Conservation (phyloP, 2,113 vertebrate genomes). For the Petromus typicus region DNA sequence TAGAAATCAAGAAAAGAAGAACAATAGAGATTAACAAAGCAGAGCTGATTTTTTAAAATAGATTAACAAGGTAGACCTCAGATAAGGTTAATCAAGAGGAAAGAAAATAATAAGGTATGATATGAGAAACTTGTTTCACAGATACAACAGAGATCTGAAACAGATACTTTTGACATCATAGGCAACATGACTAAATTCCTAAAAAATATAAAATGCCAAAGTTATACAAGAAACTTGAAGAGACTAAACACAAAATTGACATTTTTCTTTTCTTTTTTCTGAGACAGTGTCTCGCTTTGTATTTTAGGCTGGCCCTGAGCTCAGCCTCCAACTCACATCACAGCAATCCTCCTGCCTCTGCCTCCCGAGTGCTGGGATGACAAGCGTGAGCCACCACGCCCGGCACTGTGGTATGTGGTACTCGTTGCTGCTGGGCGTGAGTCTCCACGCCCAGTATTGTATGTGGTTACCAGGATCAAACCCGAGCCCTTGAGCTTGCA, state of each 20-base stretch:
- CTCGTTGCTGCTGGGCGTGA: too few relatives aligned
- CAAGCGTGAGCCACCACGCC: too few relatives aligned
- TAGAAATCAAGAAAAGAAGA: not conserved
- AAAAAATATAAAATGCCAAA: not conserved
- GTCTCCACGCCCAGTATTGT: too few relatives aligned
- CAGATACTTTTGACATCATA: not conserved
- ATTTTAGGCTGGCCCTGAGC: too few relatives aligned
- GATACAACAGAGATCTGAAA: constrained; percentile 28
- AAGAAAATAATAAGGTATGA: not conserved
- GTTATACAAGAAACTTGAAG: not conserved
- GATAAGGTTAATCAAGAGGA: not conserved
- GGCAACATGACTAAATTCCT: not conserved
- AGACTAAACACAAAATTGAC: not conserved
- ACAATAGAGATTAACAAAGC: not conserved
- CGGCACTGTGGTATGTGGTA: too few relatives aligned
- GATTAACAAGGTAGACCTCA: not conserved
- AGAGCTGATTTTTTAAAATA: not conserved
- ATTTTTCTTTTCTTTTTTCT: too few relatives aligned
- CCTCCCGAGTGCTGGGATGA: too few relatives aligned
- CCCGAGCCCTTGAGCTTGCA: too few relatives aligned
- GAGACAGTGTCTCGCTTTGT: too few relatives aligned
- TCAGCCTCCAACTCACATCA: too few relatives aligned
- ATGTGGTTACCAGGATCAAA: too few relatives aligned
- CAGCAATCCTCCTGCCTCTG: too few relatives aligned
- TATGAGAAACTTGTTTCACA: not conserved